Evolutionary conservation across 2,797 vertebrate genomes (phyloP), one percentile per base, ranked within the genome.

Genomic region (Hydrocynus forskahlii): DNA sequence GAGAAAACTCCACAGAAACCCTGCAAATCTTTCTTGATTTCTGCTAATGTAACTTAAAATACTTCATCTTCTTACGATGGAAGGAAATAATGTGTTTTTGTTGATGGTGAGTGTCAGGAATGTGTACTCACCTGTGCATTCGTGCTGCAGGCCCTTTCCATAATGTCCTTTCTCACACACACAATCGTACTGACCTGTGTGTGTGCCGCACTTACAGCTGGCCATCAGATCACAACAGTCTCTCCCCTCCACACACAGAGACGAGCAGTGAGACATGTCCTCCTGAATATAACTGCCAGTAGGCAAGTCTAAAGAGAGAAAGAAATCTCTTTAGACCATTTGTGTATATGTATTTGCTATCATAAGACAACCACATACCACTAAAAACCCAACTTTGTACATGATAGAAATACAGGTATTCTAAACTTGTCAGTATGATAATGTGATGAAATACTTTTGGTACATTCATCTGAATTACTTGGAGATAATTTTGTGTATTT

Each of bases 161-260:
- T 97, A 98, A 89, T 99, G 94, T 8, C 98, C 98, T 90, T 96
- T 97, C 86, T 99, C 97, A 76, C 98, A 99, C 91, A 99, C 93
- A 82, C 98, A 99, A 89, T 98, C 98, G 0, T 98, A 99, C 85
- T 99, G 98, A 38, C 98, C 98, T 0, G 97, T 98, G 92, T 97
- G 96, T 1, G 96, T 97, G 55, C 98, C 98, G 0, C 98, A 99
- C 87, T 97, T 97, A 81, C 98, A 99, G 93, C 98, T 99, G 72
- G 97, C 98, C 97, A 98, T 97, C 84, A 93, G 82, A 90, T 99
- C 98, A 19, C 98, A 99, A 91, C 98, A 99, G 83, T 98, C 95
- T 82, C 84, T 92, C 0, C 93, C 95, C 0, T 93, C 92, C 17
- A 97, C 95, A 64, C 98, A 99, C 85, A 99, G 94, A 50, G 96